Percentiles rank a stretch among this genome's conserved stretches.
These are phyloP conservation scores for Temnothorax curvispinosus DNA, from an alignment of 1,140 invertebrate species.

Conservation along the genomic window DNA sequence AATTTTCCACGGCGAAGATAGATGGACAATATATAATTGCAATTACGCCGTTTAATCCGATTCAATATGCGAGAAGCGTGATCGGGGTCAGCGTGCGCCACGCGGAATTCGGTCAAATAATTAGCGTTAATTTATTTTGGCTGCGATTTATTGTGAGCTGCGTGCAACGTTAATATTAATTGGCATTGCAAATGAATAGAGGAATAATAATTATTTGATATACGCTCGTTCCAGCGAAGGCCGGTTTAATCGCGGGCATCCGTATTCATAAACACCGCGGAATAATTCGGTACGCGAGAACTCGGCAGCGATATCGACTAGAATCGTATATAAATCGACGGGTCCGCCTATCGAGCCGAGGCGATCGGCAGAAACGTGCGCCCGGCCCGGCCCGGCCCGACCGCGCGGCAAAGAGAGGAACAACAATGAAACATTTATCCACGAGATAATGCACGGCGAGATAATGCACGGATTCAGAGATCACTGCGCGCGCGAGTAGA, in stretches of 20 bases:
- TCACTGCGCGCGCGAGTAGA: slow-evolving; percentile 34
- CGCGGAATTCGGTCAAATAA: slow-evolving; percentile 55
- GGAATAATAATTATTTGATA: slow-evolving; percentile 59
- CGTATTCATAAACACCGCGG: slow-evolving; percentile 47
- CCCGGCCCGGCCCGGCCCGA: no score
- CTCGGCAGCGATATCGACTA: slow-evolving; percentile 46
- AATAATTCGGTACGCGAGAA: slow-evolving; percentile 59
- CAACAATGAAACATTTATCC: slow-evolving; percentile 62
- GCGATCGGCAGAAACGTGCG: slow-evolving; percentile 48
- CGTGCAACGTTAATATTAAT: slow-evolving; percentile 55
- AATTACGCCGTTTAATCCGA: slow-evolving; percentile 43
- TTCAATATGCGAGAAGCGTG: slow-evolving; percentile 20
- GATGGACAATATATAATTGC: slow-evolving; percentile 28
- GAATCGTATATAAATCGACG: slow-evolving; percentile 54
- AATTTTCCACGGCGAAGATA: background rate
- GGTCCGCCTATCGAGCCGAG: slow-evolving; percentile 25
- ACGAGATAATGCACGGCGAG: slow-evolving; percentile 41
- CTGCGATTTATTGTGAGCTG: slow-evolving; percentile 47
- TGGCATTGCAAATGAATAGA: slow-evolving; percentile 48
- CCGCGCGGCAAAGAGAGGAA: slow-evolving; percentile 33
- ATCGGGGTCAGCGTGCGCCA: background rate
- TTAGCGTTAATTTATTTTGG: slow-evolving; percentile 58
- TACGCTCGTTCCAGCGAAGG: slow-evolving; percentile 14
- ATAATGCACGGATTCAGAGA: slow-evolving; percentile 59
- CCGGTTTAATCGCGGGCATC: slow-evolving; percentile 34